Evolutionary conservation across 2,888 invertebrate genomes (phyloP), one percentile per base, ranked within the genome.

Genomic region (Parnassius mnemosyne): DNA sequence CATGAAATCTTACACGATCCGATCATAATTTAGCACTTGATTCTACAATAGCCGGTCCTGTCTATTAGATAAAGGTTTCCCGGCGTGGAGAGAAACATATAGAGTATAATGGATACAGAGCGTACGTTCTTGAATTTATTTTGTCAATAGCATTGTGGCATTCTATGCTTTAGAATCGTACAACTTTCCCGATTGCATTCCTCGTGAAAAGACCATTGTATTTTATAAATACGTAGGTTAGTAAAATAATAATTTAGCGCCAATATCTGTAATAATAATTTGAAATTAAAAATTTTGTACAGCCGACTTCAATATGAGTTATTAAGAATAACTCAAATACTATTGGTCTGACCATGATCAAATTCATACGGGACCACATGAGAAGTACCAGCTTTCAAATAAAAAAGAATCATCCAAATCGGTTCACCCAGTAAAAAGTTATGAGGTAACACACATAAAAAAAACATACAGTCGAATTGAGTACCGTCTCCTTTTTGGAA

Each of bases 1-100:
- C 72, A 75, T 79, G 77, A 83, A 83, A 84, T 83, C 79, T 78
- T 76, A 75, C 77, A 76, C 81, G 78, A 80, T 83, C 80, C 78
- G 75, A 81, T 83, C 82, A 81, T 85, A 84, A 85, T 83, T 86
- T 85, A 87, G 81, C 80, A 81, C 81, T 81, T 76, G 79, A 81
- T 80, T 77, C 76, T 77, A 83, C 81, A 85, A 85, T 83, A 76
- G 82, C 78, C 70, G 71, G 79, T 70, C 74, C 79, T 79, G 80
- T 81, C 80, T 68, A 72, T 75, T 82, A 81, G 83, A 85, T 84
- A 84, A 82, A 79, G 79, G 77, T 78, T 73, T 76, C 70, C 67
- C 70, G 69, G 70, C 70, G 71, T 67, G 66, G 66, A 77, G 77
- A 74, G 71, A 78, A 76, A 73, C 69, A 69, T 56, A 67, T 66